phyloP scores from a whole-genome alignment of 2,113 vertebrate genomes.

The Macrotis lagotis region DNA sequence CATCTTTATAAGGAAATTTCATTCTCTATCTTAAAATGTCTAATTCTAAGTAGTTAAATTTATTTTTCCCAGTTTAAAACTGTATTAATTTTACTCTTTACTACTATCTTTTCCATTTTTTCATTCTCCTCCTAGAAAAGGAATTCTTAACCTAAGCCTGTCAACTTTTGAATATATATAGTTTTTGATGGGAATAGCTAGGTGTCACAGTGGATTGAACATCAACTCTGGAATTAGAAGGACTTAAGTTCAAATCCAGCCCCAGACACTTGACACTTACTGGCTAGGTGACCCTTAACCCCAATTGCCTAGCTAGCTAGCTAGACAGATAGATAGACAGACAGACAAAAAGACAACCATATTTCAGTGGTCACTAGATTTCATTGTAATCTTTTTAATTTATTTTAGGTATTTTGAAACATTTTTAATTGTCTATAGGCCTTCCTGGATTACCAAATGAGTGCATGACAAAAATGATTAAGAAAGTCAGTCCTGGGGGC shows the following conservation, averaged over 20 bases:
- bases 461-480: background rate
- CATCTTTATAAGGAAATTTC: conserved; percentile 20
- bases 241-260: too few species aligned
- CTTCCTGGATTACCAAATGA: background rate
- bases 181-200: too few species aligned
- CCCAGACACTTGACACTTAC: too few species aligned
- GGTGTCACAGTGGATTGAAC: too few species aligned
- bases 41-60: conserved; percentile 11
- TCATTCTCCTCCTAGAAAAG: conserved; percentile 1
- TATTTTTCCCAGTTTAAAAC: background rate
- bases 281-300: too few species aligned
- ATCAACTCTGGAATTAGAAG: too few species aligned
- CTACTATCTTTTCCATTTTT: background rate
- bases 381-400: background rate
- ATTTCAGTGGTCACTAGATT: background rate
- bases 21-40: conserved; percentile 11
- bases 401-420: background rate
- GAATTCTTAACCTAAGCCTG: background rate
- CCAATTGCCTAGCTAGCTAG: too few species aligned
- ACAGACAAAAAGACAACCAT: too few species aligned
- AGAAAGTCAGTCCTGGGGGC: too few species aligned
- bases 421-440: background rate
- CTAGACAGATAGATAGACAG: too few species aligned
- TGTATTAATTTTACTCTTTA: background rate
- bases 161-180: too few species aligned